phyloP scores from a whole-genome alignment of 1,140 invertebrate genomes.

The Reticulitermes speratus region DNA sequence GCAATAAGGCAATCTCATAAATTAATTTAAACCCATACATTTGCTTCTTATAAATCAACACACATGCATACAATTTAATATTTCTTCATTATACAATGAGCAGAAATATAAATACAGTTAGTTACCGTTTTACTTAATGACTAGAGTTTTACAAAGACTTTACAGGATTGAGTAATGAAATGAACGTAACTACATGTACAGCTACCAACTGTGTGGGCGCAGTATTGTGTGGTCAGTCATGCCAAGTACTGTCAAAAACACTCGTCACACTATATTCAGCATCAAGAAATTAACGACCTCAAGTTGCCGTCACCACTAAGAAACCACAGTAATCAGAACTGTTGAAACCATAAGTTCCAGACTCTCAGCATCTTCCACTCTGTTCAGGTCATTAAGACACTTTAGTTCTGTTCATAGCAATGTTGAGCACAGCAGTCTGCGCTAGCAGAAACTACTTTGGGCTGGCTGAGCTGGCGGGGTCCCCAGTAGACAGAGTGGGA shows the following conservation, averaged over 20 bases:
- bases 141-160: background rate
- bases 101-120: background rate
- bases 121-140: background rate
- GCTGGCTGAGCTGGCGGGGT: too few species aligned
- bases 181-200: background rate
- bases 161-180: background rate
- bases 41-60: background rate
- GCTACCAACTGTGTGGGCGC: background rate
- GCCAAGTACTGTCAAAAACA: conserved; percentile 2
- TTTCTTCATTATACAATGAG: background rate
- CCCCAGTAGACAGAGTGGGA: too few species aligned
- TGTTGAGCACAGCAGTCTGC: too few species aligned
- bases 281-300: background rate
- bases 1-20: too few species aligned
- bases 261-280: background rate
- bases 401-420: too few species aligned
- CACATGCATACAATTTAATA: conserved; percentile 6
- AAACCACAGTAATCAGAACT: background rate
- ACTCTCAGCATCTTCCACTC: too few species aligned
- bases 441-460: too few species aligned
- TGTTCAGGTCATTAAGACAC: too few species aligned
- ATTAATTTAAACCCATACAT: background rate
- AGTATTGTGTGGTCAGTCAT: background rate
- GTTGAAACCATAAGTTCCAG: too few species aligned
- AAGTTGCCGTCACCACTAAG: background rate